A percentile compares a stretch with the other conserved stretches of the same genome.
phyloP scores from a whole-genome alignment of 2,888 invertebrate genomes.

The Hesperia comma region DNA sequence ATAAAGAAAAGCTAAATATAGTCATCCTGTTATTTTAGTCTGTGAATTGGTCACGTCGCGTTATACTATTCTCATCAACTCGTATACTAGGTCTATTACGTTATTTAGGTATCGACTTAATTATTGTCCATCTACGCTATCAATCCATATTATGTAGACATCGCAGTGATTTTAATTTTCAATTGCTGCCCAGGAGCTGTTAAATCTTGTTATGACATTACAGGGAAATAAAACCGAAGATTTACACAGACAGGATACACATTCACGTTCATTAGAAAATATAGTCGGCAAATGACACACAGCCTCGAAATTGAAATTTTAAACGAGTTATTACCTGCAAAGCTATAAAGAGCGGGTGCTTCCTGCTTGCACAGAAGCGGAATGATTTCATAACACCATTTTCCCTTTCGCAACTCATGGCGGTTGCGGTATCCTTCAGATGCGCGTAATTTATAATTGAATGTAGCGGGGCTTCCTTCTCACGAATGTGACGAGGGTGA shows the following conservation, averaged over 20 bases:
- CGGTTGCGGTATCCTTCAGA: conserved; percentile 49
- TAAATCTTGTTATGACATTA: background rate
- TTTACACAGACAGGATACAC: conserved; percentile 11
- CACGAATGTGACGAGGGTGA: conserved; percentile 32
- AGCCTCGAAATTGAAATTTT: conserved; percentile 56
- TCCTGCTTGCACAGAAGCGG: conserved; percentile 63
- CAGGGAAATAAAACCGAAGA: conserved; percentile 9
- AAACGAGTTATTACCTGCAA: conserved; percentile 63
- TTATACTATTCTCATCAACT: too few species aligned
- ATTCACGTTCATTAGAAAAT: conserved; percentile 23
- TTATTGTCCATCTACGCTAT: too few species aligned
- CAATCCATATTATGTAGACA: too few species aligned
- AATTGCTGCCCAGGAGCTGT: too few species aligned
- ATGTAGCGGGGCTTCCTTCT: conserved; percentile 36
- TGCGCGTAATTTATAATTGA: conserved; percentile 50
- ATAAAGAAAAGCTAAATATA: too few species aligned
- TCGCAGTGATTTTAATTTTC: too few species aligned
- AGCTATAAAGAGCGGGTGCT: conserved; percentile 60
- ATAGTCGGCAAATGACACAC: conserved; percentile 31
- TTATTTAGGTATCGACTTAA: too few species aligned
- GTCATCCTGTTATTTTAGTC: too few species aligned
- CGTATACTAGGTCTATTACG: too few species aligned
- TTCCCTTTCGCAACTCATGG: conserved; percentile 68
- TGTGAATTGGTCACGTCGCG: too few species aligned
- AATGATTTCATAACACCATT: conserved; percentile 77